Evolutionary conservation across 1,140 invertebrate genomes (phyloP).

Genomic region (Saccostrea glomerata): DNA sequence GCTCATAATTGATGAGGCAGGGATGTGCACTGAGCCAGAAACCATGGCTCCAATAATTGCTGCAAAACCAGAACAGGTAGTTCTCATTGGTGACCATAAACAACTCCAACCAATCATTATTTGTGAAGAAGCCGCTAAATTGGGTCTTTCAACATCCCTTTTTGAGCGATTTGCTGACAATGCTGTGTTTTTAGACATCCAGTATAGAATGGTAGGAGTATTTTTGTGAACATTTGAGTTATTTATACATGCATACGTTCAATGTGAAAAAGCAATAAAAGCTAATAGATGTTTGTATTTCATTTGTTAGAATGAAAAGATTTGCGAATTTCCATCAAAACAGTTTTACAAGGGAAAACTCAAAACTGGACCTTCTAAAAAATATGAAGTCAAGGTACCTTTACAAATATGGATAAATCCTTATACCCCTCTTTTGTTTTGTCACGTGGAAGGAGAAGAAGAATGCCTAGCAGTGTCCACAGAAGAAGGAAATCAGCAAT

Average conservation of each 20-base stretch:
- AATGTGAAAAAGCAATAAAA: too few species aligned
- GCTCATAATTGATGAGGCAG: conserved; percentile 71
- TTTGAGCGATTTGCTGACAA: conserved; percentile 68
- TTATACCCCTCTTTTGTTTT: conserved; percentile 57
- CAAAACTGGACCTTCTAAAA: conserved; percentile 43
- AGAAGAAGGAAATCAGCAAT: conserved; percentile 63
- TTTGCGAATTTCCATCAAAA: conserved; percentile 70
- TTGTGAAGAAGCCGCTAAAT: conserved; percentile 62
- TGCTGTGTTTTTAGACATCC: conserved; percentile 61
- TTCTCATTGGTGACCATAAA: conserved; percentile 74
- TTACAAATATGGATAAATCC: conserved; percentile 56
- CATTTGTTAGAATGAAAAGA: conserved; percentile 64
- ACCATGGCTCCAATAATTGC: conserved; percentile 66
- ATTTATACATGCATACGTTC: background rate
- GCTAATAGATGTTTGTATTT: background rate
- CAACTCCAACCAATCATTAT: conserved; percentile 70
- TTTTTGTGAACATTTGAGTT: background rate
- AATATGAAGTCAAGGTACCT: background rate
- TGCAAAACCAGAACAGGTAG: conserved; percentile 64
- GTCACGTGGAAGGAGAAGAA: conserved; percentile 66
- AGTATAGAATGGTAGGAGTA: conserved; percentile 73
- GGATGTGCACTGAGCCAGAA: conserved; percentile 73
- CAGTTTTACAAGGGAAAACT: conserved; percentile 68
- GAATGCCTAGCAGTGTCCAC: conserved; percentile 58
- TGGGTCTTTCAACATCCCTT: conserved; percentile 69